Base-by-base conservation (phyloP, 2,888 invertebrate genomes). In the Troides oblongomaculatus region DNA sequence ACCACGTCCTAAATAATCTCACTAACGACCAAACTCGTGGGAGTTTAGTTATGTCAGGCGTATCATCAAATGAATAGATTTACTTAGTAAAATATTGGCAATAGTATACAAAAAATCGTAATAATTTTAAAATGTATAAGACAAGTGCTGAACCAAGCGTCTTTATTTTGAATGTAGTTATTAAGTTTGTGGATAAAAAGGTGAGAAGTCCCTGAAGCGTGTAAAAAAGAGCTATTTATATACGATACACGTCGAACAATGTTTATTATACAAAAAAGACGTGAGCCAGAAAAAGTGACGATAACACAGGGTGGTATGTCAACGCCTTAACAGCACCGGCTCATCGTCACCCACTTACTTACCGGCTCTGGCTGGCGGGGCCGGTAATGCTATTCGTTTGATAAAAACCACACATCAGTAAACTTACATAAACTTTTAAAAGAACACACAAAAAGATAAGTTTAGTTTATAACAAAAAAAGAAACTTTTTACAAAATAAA, bases 311-410 rank as follows among this genome's bases (percentile, higher is more conserved):
- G 59, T 56, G 64, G 64, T 74, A 69, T 70, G 69, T 74, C 73
- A 63, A 68, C 73, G 66, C 69, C 66, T 68, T 70, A 63, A 72
- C 66, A 65, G 65, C 66, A 57, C 59, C 56, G 66, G 62, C 56
- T 62, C 70, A 67, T 73, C 72, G 73, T 70, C 71, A 70, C 72
- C 66, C 68, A 71, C 72, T 72, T 72, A 71, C 72, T 72, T 72
- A 72, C 68, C 46, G 30, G 23, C 46, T 8, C 21, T 63, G 64
- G 62, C 68, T 56, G 67, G 66, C 72, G 73, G 71, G 72, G 71
- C 68, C 70, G 68, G 10, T 30, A 14, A 46, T 72, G 70, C 71
- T 69, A 66, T 71, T 70, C 39, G 66, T 69, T 53, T 67, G 69
- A 72, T 69, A 68, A 71, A 73, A 71, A 70, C 67, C 70, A 67